These are phyloP conservation scores for Myiopsitta monachus DNA, from an alignment of 2,113 vertebrate species.

Conservation along the genomic window DNA sequence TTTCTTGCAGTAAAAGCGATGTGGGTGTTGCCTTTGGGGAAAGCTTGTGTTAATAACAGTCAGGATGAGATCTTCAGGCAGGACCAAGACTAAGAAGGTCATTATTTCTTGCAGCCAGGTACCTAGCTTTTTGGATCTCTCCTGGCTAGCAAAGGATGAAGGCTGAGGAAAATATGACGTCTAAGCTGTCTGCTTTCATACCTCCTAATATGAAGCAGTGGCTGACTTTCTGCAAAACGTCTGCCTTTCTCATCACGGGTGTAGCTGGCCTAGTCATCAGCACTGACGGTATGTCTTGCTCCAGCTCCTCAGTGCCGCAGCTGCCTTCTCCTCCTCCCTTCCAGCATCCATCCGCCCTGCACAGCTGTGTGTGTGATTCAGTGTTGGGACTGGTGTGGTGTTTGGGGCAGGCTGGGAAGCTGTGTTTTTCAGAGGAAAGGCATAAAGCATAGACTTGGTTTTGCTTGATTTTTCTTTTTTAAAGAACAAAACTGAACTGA, in stretches of 20 bases:
- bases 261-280: slow-evolving; percentile 3
- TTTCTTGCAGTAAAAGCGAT: accelerated
- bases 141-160: not conserved
- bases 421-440: not conserved
- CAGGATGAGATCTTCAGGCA: not conserved
- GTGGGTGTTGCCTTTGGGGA: not conserved
- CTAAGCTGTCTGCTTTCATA: not conserved
- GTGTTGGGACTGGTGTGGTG: not conserved
- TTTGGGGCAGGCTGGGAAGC: not conserved
- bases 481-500: not conserved
- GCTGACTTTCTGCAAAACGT: slow-evolving; percentile 29
- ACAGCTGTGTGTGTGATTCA: not conserved
- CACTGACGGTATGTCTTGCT: not conserved
- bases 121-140: not conserved
- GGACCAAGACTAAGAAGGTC: not conserved
- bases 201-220: not conserved
- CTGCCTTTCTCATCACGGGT: slow-evolving; percentile 39
- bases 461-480: not conserved
- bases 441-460: not conserved
- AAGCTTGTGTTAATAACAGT: accelerated
- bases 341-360: accelerated
- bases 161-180: not conserved
- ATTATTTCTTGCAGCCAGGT: not conserved
- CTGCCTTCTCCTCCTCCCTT: not conserved
- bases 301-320: not conserved